Conservation (phyloP, 2,888 invertebrate genomes). For the Bombyx huttoni region DNA sequence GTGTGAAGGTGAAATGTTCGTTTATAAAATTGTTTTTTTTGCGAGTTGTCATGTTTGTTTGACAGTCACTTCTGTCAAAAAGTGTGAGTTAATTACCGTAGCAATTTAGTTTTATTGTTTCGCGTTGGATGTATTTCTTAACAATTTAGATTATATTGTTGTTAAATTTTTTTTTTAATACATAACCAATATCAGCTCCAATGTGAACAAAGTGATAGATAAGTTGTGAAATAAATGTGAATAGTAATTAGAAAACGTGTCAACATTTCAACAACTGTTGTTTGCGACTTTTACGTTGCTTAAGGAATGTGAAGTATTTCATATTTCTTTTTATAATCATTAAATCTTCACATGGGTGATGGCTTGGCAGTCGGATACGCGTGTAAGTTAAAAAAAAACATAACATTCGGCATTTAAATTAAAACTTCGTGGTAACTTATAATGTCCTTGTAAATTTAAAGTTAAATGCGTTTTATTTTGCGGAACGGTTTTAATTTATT, state of each 20-base stretch:
- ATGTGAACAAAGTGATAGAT: conserved; percentile 37
- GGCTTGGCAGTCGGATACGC: conserved; percentile 71
- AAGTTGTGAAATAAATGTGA: conserved; percentile 30
- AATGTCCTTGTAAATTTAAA: conserved; percentile 56
- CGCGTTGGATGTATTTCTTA: conserved; percentile 31
- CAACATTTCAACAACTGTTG: conserved; percentile 54
- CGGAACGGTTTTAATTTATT: conserved; percentile 28
- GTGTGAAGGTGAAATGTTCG: too few species aligned
- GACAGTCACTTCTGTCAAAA: background rate
- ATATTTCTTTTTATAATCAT: conserved; percentile 52
- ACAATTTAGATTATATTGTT: conserved; percentile 41
- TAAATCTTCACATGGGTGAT: conserved; percentile 68
- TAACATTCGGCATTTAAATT: background rate
- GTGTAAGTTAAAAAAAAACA: conserved; percentile 38
- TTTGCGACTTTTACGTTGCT: conserved; percentile 50
- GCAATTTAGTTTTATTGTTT: conserved; percentile 66
- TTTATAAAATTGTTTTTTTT: too few species aligned
- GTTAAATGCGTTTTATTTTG: conserved; percentile 41
- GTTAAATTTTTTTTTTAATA: conserved; percentile 41
- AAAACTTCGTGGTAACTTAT: conserved; percentile 2
- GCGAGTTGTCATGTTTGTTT: background rate
- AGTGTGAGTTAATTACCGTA: conserved; percentile 19
- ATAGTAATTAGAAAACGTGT: conserved; percentile 57
- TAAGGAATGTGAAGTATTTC: conserved; percentile 58
- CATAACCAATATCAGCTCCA: conserved; percentile 29